Percentiles rank a stretch among this genome's conserved stretches.
Conservation (phyloP, 2,888 invertebrate genomes). For the Pomacea canaliculata region DNA sequence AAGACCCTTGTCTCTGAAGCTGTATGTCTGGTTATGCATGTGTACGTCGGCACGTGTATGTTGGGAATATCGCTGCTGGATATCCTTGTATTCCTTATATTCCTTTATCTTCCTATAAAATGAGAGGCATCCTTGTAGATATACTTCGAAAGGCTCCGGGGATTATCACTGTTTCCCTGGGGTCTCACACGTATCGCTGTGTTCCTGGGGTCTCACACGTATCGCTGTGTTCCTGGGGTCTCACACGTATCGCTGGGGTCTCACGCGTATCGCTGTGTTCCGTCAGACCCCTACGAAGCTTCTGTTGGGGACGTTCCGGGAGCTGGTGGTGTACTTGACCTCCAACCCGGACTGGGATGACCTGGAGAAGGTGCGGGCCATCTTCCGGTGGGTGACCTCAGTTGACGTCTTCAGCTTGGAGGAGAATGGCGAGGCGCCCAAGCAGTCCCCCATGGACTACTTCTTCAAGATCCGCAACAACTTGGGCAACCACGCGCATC, state of each 20-base stretch:
- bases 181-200: no score
- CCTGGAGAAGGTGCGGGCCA: conserved; percentile 50
- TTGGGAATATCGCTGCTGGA: no score
- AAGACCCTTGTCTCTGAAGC: no score
- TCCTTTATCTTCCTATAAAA: no score
- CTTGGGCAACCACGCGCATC: conserved; percentile 64
- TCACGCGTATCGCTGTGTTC: no score
- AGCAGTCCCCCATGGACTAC: conserved; percentile 62
- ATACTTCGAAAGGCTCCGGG: conserved; percentile 10
- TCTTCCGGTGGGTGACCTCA: conserved; percentile 64
- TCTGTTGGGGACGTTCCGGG: conserved; percentile 10
- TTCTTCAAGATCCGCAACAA: conserved; percentile 62
- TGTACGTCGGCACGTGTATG: background rate
- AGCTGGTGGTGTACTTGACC: conserved; percentile 9
- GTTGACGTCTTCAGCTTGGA: conserved; percentile 59
- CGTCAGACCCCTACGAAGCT: conserved; percentile 2
- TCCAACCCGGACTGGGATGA: conserved; percentile 16
- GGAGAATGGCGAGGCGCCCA: conserved; percentile 53
- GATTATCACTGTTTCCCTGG: background rate
- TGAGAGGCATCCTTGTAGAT: no score
- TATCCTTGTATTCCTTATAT: no score
- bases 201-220: no score
- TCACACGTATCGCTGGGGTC: no score
- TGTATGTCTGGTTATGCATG: background rate
- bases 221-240: no score